phyloP scores from a whole-genome alignment of 2,113 vertebrate species.

The Sinosuthora webbiana region DNA sequence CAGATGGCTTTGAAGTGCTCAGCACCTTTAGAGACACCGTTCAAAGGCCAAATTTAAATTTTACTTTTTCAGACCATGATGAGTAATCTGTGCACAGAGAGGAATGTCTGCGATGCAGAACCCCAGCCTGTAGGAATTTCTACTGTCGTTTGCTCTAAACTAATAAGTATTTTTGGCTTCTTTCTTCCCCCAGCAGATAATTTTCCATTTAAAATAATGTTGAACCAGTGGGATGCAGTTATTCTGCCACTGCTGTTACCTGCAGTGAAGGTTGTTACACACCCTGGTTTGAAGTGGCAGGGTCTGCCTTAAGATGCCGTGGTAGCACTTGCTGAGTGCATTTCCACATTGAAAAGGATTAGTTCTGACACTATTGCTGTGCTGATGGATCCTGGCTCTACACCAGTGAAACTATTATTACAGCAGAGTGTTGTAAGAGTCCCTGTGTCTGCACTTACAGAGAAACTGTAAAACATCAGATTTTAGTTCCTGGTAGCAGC shows the following conservation, averaged over 20 bases:
- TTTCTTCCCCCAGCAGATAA: not conserved
- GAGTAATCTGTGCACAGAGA: not conserved
- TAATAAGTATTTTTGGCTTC: not conserved
- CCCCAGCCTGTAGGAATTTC: not conserved
- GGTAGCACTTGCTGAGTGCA: not conserved
- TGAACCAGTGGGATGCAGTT: not conserved
- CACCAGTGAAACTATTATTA: not conserved
- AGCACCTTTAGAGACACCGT: not conserved
- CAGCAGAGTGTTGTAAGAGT: not conserved
- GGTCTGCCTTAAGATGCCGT: not conserved
- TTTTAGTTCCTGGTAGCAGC: not conserved
- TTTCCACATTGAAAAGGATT: not conserved
- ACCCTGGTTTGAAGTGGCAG: not conserved
- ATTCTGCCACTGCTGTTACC: not conserved
- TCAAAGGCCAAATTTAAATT: not conserved
- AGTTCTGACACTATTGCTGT: not conserved
- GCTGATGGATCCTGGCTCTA: not conserved
- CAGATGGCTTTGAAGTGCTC: not conserved
- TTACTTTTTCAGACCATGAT: not conserved
- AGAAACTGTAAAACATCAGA: not conserved
- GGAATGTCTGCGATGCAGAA: not conserved
- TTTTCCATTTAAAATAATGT: not conserved
- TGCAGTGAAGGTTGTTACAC: too few species aligned
- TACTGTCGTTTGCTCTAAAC: not conserved
- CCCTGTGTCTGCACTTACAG: not conserved